Evolutionary conservation across 2,113 vertebrate species (phyloP), one percentile per base, ranked within the genome.

Genomic region (Ammodytes marinus): DNA sequence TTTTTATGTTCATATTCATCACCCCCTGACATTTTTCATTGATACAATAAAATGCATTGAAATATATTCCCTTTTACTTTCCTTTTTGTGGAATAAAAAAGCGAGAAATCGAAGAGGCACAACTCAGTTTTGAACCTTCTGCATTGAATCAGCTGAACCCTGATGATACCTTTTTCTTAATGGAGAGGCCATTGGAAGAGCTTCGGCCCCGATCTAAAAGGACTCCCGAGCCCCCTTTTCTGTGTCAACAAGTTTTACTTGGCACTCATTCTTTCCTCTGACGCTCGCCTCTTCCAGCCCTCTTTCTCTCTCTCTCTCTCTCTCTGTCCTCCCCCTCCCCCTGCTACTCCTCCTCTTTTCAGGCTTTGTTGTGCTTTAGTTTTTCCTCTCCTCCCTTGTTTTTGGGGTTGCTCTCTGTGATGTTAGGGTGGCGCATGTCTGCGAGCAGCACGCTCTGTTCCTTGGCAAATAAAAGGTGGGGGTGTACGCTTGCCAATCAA

Each of bases 241-340:
- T 82, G 73, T 91, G 84, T 91, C 91, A 93, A 90, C 82, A 90
- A 86, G 79, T 93, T 93, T 86, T 88, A 69, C 82, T 92, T 90
- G 88, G 89, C 87, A 69, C 81, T 75, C 63, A 15, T 57, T 72
- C 83, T 84, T 85, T 85, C 84, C 84, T 76, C 79, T 80, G 82
- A 78, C 61, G 79, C 71, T 81, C 15, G 78, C 77, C 91, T 90
- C 80, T 88, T 83, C 75, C 88, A 89, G 79, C 78, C 78, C 77
- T 74, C 82, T 82, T 82, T 82, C 64, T 73, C 59, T 75, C 82
- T 82, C 83, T 82, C 64, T 73, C 59, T 75, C 79, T 76, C 82
- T 82, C 83, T 82, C 64, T 73, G 59, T 75, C 79, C 73, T 57
- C 77, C 72, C 14, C 64, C 67, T 42, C 76, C 75, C 80, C 72